Evolutionary conservation across 2,113 vertebrate genomes (phyloP).

Genomic region (Canis aureus): DNA sequence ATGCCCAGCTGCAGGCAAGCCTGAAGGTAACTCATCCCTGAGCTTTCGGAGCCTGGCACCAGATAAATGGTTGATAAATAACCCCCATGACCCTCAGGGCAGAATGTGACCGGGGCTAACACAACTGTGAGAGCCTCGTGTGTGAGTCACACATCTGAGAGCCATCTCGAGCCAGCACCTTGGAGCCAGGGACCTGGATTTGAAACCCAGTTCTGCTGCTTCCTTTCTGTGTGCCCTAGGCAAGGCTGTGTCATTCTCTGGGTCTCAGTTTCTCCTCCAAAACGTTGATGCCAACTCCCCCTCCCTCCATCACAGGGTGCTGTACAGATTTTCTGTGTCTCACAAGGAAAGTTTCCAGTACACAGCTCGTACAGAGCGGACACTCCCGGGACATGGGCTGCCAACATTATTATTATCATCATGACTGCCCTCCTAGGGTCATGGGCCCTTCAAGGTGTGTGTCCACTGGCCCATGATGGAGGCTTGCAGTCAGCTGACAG

Average conservation of each 20-base stretch:
- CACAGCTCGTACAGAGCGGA: background rate
- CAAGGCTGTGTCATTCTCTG: background rate
- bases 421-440: background rate
- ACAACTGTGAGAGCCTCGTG: background rate
- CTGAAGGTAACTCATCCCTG: background rate
- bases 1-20: background rate
- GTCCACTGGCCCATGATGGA: background rate
- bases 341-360: background rate
- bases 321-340: background rate
- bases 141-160: background rate
- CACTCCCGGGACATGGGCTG: background rate
- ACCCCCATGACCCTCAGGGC: background rate
- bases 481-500: background rate
- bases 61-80: slow-evolving; percentile 8
- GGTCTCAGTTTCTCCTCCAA: background rate
- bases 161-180: background rate
- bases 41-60: background rate
- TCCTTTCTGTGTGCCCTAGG: background rate
- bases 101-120: background rate
- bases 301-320: background rate
- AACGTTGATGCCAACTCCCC: background rate
- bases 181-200: background rate
- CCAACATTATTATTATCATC: background rate
- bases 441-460: background rate
- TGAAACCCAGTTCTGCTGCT: background rate